Base-by-base conservation (phyloP, 2,888 invertebrate genomes). In the Fissipunctia ypsillon region DNA sequence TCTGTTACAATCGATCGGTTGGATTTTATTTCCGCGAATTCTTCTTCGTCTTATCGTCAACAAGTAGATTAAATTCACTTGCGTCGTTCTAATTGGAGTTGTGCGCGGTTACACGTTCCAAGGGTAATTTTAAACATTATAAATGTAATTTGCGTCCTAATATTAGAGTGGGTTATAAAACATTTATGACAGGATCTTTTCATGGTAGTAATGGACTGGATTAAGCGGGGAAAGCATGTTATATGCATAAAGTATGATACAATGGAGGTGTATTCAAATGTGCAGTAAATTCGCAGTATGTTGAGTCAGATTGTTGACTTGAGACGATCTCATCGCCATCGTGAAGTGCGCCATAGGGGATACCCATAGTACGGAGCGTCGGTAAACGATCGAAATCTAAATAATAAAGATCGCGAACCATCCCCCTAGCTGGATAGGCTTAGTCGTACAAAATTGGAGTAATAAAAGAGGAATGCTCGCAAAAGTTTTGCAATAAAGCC, bases 401-500 rank as follows among this genome's bases (percentile, higher is more conserved):
- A 95, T 95, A 95, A 95, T 95, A 95, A 95, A 95, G 94, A 95
- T 94, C 92, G 94, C 92, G 89, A 87, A 86, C 87, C 84, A 81
- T 65, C 81, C 87, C 86, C 87, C 86, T 78, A 71, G 90, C 90
- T 89, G 93, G 92, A 94, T 95, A 94, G 95, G 95, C 95, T 95
- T 95, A 95, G 92, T 92, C 93, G 94, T 93, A 95, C 95, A 95
- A 95, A 96, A 96, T 96, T 96, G 95, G 94, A 93, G 96, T 95
- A 96, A 96, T 96, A 96, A 96, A 96, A 95, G 95, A 94, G 96
- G 93, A 96, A 96, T 95, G 96, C 95, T 93, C 92, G 94, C 92
- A 92, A 96, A 96, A 96, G 94, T 96, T 96, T 96, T 90, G 95
- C 95, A 96, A 96, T 96, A 96, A 96, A 95, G 93, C 92, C 94